Conservation (phyloP, 92 coral and sea anemone genomes). For the Nematostella vectensis region DNA sequence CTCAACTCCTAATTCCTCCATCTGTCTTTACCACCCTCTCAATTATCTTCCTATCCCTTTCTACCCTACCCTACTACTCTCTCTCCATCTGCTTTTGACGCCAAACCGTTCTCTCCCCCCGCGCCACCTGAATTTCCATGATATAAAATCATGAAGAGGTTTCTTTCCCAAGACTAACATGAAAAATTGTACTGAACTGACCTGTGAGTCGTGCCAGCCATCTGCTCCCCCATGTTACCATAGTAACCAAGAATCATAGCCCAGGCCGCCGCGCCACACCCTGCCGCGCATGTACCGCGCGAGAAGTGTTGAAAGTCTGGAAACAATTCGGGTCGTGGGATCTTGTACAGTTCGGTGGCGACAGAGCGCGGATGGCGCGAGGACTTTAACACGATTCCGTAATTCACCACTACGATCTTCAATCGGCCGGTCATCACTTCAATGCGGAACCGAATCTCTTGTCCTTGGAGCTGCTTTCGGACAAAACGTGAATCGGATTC, state of each 20-base stretch:
- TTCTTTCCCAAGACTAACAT: too few species aligned
- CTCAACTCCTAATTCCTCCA: too few species aligned
- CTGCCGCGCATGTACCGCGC: constrained; percentile 68
- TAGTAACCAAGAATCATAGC: constrained; percentile 75
- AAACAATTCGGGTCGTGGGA: constrained; percentile 50
- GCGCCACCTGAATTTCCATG: too few species aligned
- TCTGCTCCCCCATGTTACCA: constrained; percentile 46
- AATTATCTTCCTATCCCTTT: too few species aligned
- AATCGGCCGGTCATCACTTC: constrained; percentile 40
- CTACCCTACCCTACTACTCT: too few species aligned
- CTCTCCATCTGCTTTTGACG: too few species aligned
- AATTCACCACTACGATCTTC: constrained; percentile 42
- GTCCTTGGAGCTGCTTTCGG: constrained; percentile 62
- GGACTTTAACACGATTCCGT: constrained; percentile 54
- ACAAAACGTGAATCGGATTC: constrained; percentile 55
- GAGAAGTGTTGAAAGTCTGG: constrained; percentile 74
- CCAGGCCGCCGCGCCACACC: constrained; percentile 92
- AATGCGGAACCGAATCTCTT: constrained; percentile 66
- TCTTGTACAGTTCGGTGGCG: constrained; percentile 14
- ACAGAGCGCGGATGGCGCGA: constrained; percentile 41
- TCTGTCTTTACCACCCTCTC: too few species aligned
- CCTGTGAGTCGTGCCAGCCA: neutral
- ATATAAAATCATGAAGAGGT: too few species aligned
- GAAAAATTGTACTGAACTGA: too few species aligned
- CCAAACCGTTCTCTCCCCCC: too few species aligned